These are phyloP conservation scores for Porites lutea DNA, from an alignment of 64 coral and sea anemone species.

Conservation along the genomic window DNA sequence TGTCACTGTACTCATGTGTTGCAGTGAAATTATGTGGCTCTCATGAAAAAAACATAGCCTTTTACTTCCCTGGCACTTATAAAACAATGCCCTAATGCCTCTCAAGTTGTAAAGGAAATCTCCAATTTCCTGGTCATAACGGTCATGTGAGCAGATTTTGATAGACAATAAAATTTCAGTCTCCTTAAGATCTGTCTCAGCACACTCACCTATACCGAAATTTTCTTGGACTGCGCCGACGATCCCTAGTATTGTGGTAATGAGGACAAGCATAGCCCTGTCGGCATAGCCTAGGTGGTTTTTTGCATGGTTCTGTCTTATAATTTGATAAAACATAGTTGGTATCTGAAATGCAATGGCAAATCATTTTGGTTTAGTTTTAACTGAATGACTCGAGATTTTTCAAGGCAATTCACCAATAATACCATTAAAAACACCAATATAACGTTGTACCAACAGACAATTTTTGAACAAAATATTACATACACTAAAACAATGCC, in stretches of 20 bases:
- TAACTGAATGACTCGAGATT: neutral
- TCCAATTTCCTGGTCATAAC: neutral
- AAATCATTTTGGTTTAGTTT: neutral
- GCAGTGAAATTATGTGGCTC: too few relatives aligned
- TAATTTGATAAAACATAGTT: slow-evolving; percentile 98
- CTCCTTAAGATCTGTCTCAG: too few relatives aligned
- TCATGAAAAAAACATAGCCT: too few relatives aligned
- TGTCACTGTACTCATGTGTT: too few relatives aligned
- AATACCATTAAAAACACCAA: neutral
- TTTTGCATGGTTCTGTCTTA: slow-evolving; percentile 98
- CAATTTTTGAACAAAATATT: slow-evolving; percentile 13
- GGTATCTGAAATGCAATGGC: slow-evolving; percentile 77
- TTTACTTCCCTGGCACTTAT: too few relatives aligned
- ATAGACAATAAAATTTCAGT: too few relatives aligned
- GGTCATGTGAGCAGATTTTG: neutral
- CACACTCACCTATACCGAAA: slow-evolving; percentile 93
- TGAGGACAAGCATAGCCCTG: slow-evolving; percentile 99
- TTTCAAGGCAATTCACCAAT: neutral
- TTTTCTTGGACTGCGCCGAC: slow-evolving; percentile 96
- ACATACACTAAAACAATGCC: too few relatives aligned
- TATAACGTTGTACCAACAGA: slow-evolving; percentile 7
- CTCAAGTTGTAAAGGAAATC: too few relatives aligned
- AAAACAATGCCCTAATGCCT: too few relatives aligned
- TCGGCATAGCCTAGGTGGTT: slow-evolving; percentile 93
- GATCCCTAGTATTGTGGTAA: slow-evolving; percentile 98